These are phyloP conservation scores for Phragmatobia fuliginosa DNA, from an alignment of 2,888 invertebrate species.

Conservation along the genomic window DNA sequence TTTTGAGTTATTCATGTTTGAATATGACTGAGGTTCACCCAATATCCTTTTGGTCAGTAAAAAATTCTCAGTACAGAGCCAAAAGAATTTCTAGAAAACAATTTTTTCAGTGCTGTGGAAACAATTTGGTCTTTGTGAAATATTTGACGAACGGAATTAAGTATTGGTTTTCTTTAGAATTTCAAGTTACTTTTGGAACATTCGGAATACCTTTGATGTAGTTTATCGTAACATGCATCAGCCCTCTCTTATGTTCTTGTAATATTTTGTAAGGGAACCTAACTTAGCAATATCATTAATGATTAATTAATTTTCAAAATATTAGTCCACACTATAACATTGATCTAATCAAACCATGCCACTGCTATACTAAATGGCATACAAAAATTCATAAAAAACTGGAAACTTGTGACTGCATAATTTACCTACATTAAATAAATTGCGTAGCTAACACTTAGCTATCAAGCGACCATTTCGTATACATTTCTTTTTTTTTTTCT, in stretches of 20 bases:
- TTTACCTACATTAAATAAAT: too few species aligned
- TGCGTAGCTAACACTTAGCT: too few species aligned
- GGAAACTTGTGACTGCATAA: too few species aligned
- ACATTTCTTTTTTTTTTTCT: too few species aligned
- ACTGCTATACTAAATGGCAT: not conserved
- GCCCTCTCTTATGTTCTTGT: not conserved
- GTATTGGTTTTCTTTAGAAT: constrained; percentile 25
- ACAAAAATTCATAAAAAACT: not conserved
- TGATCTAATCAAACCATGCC: not conserved
- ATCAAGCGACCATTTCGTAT: too few species aligned
- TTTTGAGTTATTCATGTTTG: constrained; percentile 48
- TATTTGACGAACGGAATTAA: constrained; percentile 42
- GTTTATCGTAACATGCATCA: not conserved
- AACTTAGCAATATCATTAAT: not conserved
- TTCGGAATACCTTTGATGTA: constrained; percentile 18
- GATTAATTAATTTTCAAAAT: not conserved
- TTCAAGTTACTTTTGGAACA: constrained; percentile 30
- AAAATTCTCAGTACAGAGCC: constrained; percentile 38
- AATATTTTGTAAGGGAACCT: not conserved
- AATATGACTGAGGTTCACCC: constrained; percentile 13
- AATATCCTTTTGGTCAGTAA: constrained; percentile 39
- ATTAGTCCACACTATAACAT: too few species aligned
- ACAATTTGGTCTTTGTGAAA: constrained; percentile 47
- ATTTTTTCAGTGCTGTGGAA: constrained; percentile 32
- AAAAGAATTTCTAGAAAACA: constrained; percentile 37